Evolutionary conservation across 2,113 vertebrate species (phyloP), one percentile per base, ranked within the genome.

Genomic region (Dipodomys stephensi): DNA sequence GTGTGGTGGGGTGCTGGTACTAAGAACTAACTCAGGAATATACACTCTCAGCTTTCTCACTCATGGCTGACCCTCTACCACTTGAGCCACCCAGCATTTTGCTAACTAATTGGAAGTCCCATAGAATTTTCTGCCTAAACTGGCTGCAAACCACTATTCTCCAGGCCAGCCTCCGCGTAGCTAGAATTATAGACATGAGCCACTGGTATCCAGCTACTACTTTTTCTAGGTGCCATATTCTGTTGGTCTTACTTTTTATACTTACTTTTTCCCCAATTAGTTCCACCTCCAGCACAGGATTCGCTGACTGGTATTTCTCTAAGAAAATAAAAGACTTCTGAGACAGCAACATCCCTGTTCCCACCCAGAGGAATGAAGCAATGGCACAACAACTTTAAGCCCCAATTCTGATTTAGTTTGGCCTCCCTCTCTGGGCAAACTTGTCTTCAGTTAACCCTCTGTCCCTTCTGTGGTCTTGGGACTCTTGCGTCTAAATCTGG

Each of bases 181-280:
- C 15, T 57, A 57, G 53, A 13, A 57, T 16, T 57, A 16, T 16
- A 57, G 53, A 13, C 53, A 57, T 13, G 53, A 57, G 53, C 53
- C 53, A 57, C 53, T 16, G 53, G 53, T 13, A 57, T 57, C 15
- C 53, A 13, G 53, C 53, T 13, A 6, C 18, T 13, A 1, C 49
- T 20, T 81, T 62, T 20, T n/a, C 39, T 28, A 60, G 69, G 44
- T 30, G 64, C 20, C 20, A 46, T 1, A 44, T 64, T 23, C 13
- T 64, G 60, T 49, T 35, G 82, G 53, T 30, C 28, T 83, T 1
- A 19, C 23, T 64, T 64, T 46, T 13, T 0, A 9, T 4, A 39
- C 97, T 88, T 95, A 98, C 98, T 96, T 96, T 98, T 76, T 96
- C 97, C 32, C 98, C 98, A 2, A 96, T 97, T 2, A 98, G 95